Evolutionary conservation across 2,797 vertebrate genomes (phyloP).

Genomic region (Pseudotriccus pelzelni): DNA sequence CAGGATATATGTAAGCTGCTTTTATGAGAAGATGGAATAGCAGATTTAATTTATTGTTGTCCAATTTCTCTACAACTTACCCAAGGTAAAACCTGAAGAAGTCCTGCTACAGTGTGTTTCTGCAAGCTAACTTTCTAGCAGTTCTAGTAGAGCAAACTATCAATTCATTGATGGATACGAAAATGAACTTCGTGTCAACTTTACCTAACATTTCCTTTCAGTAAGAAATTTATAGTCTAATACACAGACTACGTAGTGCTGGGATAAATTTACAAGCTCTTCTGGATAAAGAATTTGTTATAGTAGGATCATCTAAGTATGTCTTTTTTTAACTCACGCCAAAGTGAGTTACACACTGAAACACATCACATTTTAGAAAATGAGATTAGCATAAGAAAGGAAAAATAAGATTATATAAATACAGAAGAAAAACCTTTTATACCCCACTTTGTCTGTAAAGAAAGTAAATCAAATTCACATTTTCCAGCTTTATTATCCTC

Average conservation of each 20-base stretch:
- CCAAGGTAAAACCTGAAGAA: neutral
- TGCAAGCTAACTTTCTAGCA: neutral
- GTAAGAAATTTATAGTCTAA: neutral
- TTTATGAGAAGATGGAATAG: neutral
- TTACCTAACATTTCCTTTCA: neutral
- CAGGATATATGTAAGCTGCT: neutral
- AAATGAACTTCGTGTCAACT: neutral
- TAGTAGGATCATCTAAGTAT: neutral
- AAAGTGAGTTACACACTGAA: neutral
- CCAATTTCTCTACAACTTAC: neutral
- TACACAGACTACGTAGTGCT: neutral
- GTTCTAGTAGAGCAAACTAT: neutral
- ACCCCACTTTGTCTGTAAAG: neutral
- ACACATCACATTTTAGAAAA: slow-evolving; percentile 2
- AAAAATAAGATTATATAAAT: slow-evolving; percentile 9
- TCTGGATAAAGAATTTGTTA: slow-evolving; percentile 2
- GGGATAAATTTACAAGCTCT: slow-evolving; percentile 12
- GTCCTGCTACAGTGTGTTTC: neutral
- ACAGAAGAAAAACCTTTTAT: neutral
- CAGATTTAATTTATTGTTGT: neutral
- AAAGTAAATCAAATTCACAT: slow-evolving; percentile 48
- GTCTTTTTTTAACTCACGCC: neutral
- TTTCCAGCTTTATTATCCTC: slow-evolving; percentile 47
- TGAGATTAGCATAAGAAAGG: neutral
- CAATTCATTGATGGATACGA: neutral